Evolutionary conservation across 2,113 vertebrate species (phyloP).

Genomic region (Chamaetylas fuelleborni): DNA sequence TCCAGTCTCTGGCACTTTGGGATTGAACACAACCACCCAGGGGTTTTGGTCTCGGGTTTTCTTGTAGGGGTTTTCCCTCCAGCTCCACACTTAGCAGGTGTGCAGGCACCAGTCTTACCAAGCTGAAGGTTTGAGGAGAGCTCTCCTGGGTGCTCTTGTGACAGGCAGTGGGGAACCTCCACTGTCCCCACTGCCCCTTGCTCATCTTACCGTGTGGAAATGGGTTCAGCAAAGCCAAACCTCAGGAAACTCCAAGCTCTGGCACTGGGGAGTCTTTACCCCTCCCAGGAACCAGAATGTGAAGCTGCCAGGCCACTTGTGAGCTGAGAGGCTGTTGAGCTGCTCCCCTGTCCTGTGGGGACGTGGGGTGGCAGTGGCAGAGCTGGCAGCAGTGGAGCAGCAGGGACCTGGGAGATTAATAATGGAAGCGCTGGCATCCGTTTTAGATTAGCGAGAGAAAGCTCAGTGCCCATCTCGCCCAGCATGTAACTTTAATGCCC

Average conservation of each 20-base stretch:
- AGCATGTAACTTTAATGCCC: conserved; percentile 58
- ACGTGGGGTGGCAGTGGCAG: background rate
- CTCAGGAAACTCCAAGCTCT: background rate
- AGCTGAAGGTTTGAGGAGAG: background rate
- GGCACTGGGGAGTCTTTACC: rapidly evolving
- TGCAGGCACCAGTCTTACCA: too few species aligned
- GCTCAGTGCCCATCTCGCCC: conserved; percentile 46
- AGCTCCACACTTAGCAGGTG: rapidly evolving
- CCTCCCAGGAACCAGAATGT: rapidly evolving
- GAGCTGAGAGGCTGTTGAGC: background rate
- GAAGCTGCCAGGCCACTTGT: background rate
- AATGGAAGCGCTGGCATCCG: conserved; percentile 46
- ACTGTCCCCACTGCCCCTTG: background rate
- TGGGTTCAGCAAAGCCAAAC: background rate
- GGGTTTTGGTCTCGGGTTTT: background rate
- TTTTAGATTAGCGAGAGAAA: conserved; percentile 46
- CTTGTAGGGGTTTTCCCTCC: background rate
- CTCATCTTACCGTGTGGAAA: rapidly evolving
- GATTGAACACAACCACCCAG: rapidly evolving
- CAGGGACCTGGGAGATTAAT: conserved; percentile 13
- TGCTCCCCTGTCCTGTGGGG: background rate
- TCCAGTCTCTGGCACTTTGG: rapidly evolving
- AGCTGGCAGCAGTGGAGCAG: background rate
- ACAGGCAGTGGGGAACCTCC: rapidly evolving
- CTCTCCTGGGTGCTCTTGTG: background rate